These are phyloP conservation scores for Clanis bilineata DNA, from an alignment of 2,888 invertebrate genomes.

Conservation along the genomic window DNA sequence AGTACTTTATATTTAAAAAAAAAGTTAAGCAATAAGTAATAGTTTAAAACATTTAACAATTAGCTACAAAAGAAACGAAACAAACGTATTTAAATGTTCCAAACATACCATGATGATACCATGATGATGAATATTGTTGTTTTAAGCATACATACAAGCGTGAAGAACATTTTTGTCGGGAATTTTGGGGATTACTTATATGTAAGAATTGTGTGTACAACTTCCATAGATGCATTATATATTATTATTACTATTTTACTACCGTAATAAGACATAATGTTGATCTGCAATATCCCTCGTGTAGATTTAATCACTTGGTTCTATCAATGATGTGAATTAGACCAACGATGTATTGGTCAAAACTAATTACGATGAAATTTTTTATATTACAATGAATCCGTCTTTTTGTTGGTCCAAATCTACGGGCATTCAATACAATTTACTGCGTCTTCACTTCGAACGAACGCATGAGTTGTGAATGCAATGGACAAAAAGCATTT, in stretches of 20 bases:
- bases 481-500: too few relatives aligned
- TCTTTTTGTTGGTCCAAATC: too few relatives aligned
- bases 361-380: not conserved
- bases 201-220: not conserved
- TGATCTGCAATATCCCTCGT: not conserved
- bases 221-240: not conserved
- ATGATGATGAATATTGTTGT: not conserved
- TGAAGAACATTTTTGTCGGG: not conserved
- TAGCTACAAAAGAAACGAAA: too few relatives aligned
- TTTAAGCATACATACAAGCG: not conserved
- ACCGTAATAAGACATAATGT: not conserved
- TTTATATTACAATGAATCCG: too few relatives aligned
- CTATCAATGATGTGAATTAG: not conserved
- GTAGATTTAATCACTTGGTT: not conserved
- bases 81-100: too few relatives aligned
- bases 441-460: too few relatives aligned
- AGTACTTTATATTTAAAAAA: too few relatives aligned
- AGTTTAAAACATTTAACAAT: too few relatives aligned
- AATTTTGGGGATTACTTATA: not conserved
- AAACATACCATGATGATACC: too few relatives aligned
- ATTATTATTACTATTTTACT: not conserved
- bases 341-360: not conserved
- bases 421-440: too few relatives aligned
- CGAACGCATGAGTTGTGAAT: too few relatives aligned
- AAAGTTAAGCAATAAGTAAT: too few relatives aligned